Evolutionary conservation across 2,113 vertebrate genomes (phyloP).

Genomic region (Xyrauchen texanus): DNA sequence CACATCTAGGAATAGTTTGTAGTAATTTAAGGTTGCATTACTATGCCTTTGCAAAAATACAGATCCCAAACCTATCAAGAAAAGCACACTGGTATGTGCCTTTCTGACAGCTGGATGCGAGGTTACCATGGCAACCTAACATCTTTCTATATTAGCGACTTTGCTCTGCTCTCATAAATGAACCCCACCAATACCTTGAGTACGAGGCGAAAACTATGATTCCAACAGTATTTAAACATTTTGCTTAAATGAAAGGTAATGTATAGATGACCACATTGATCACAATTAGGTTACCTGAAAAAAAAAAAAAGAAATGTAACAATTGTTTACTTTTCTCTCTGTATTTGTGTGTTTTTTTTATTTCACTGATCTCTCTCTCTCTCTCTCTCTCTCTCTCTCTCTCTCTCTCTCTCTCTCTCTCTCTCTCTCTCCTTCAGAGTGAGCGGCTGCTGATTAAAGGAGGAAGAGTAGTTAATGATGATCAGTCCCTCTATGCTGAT

Average conservation of each 20-base stretch:
- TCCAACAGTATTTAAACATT: no score
- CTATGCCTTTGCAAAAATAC: neutral
- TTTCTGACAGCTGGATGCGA: constrained; percentile 42
- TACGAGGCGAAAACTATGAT: constrained; percentile 8
- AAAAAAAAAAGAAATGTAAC: no score
- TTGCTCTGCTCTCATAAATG: constrained; percentile 44
- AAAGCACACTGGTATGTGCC: neutral
- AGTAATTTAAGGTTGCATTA: neutral
- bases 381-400: no score
- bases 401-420: no score
- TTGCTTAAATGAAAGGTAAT: no score
- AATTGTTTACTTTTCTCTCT: constrained; percentile 16
- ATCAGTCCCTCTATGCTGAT: constrained; percentile 90
- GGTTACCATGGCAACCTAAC: constrained; percentile 63
- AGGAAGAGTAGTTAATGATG: constrained; percentile 90
- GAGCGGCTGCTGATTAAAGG: constrained; percentile 88
- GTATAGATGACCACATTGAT: no score
- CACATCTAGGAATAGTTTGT: constrained; percentile 6
- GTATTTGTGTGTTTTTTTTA: neutral
- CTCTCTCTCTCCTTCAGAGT: constrained; percentile 69
- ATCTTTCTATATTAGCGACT: constrained; percentile 50
- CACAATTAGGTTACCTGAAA: no score
- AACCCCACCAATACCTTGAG: constrained; percentile 30
- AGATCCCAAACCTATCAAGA: no score
- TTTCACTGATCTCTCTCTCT: neutral